A percentile compares a stretch with the other conserved stretches of the same genome.
phyloP scores from a whole-genome alignment of 1,140 invertebrate genomes.

The Phenacoccus solenopsis region DNA sequence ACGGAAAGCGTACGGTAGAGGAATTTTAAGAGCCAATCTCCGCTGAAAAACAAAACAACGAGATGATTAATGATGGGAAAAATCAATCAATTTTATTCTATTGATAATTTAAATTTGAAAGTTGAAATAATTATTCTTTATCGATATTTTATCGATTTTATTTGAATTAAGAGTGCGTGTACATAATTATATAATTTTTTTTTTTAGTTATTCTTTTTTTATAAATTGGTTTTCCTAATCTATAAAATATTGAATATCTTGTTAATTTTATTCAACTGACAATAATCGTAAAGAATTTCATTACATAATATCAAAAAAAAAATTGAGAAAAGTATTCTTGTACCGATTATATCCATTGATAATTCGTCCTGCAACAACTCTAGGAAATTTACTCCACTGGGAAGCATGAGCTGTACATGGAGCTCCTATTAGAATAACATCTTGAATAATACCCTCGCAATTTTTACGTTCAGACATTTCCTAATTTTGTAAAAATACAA shows the following conservation, averaged over 20 bases:
- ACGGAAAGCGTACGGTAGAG: slow-evolving; percentile 49
- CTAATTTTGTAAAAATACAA: slow-evolving; percentile 1
- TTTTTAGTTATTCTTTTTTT: no score
- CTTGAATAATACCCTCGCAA: slow-evolving; percentile 51
- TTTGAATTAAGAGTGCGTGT: no score
- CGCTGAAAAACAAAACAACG: slow-evolving; percentile 30
- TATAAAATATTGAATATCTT: no score
- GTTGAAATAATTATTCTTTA: no score
- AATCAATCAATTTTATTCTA: no score
- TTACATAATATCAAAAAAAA: no score
- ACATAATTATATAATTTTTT: background rate
- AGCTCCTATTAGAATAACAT: slow-evolving; percentile 55
- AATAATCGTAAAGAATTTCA: no score
- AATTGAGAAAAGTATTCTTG: slow-evolving; percentile 12
- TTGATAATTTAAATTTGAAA: no score
- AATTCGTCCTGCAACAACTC: slow-evolving; percentile 48
- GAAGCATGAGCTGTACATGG: slow-evolving; percentile 43
- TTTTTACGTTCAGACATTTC: slow-evolving; percentile 38
- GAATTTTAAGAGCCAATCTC: slow-evolving; percentile 56
- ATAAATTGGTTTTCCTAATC: no score
- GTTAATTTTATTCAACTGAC: no score
- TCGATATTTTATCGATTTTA: no score
- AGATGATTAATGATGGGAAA: no score
- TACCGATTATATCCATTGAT: slow-evolving; percentile 54
- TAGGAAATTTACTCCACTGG: slow-evolving; percentile 42